These are phyloP conservation scores for Ormyrus nitidulus DNA, from an alignment of 2,888 invertebrate species.

Conservation along the genomic window DNA sequence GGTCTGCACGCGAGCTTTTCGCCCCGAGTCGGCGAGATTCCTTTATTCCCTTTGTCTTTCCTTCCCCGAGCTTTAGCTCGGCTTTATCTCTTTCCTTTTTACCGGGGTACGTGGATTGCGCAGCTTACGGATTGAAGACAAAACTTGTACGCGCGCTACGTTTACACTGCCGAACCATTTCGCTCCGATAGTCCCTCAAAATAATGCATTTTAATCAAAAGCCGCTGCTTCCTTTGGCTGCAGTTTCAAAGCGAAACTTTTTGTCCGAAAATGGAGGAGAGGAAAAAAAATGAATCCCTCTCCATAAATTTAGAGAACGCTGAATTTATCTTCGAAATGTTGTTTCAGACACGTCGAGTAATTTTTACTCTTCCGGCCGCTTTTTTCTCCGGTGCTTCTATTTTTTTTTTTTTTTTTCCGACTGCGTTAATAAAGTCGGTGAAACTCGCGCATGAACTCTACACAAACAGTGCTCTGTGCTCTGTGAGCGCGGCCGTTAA, in stretches of 20 bases:
- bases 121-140: no score
- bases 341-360: slow-evolving; percentile 25
- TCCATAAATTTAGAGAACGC: slow-evolving; percentile 22
- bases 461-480: slow-evolving; percentile 20
- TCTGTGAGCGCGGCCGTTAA: neutral
- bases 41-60: slow-evolving; percentile 25
- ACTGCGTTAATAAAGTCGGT: slow-evolving; percentile 29
- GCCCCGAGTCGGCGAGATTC: slow-evolving; percentile 15
- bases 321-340: slow-evolving; percentile 5
- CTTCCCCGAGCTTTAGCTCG: slow-evolving; percentile 9
- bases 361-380: slow-evolving; percentile 3
- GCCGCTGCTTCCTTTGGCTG: no score
- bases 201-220: no score
- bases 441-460: slow-evolving; percentile 19
- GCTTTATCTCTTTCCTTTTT: slow-evolving; percentile 4
- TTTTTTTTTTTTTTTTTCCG: neutral
- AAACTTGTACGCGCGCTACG: no score
- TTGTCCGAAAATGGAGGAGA: no score
- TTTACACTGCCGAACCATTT: no score
- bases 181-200: no score
- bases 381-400: neutral
- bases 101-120: no score
- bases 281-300: neutral
- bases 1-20: slow-evolving; percentile 13
- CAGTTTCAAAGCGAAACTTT: no score